Evolutionary conservation across 1,140 invertebrate genomes (phyloP), one percentile per base, ranked within the genome.

Genomic region (Drosophila repleta): DNA sequence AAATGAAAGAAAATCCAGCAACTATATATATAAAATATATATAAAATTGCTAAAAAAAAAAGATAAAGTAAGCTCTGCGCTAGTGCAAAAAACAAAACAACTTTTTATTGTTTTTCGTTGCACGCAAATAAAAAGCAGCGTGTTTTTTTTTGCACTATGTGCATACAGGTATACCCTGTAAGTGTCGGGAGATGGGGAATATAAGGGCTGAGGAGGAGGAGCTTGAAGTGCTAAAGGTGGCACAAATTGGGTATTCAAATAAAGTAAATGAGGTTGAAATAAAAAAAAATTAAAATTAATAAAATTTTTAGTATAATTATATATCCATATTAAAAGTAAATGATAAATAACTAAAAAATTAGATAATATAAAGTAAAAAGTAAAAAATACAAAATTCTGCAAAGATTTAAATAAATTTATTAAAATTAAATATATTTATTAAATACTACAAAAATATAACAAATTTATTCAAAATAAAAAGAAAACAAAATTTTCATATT

Each of bases 101-200:
- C 32, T 18, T 48, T 56, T 57, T 49, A 65, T 65, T 65, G 52
- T 56, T 49, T 57, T 65, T 39, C 52, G 37, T 56, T 29, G 32
- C 63, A 65, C 43, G 63, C 43, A 39, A 65, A 65, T 56, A 39
- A 26, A 48, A 46, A 26, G 26, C 20, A 20, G 35, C 37, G 39
- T 17, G 39, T 17, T 43, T 41, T 17, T 39, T 39, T 15, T 39
- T 41, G 15, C 17, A 4, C 15, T 15, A n/a, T 7, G 15, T 43
- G 39, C 15, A 43, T 43, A 11, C 8, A 17, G 15, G 37, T 15
- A 15, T 35, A 35, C 32, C 39, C 15, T 43, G 37, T 41, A 17
- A 15, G 8, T 37, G 35, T 2, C 4, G 21, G 21, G 4, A 2
- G 21, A 24, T 24, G 21, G n/a, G n/a, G n/a, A n/a, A n/a, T n/a